These are phyloP conservation scores for Ammospiza nelsoni DNA, from an alignment of 2,113 vertebrate species.

Conservation along the genomic window DNA sequence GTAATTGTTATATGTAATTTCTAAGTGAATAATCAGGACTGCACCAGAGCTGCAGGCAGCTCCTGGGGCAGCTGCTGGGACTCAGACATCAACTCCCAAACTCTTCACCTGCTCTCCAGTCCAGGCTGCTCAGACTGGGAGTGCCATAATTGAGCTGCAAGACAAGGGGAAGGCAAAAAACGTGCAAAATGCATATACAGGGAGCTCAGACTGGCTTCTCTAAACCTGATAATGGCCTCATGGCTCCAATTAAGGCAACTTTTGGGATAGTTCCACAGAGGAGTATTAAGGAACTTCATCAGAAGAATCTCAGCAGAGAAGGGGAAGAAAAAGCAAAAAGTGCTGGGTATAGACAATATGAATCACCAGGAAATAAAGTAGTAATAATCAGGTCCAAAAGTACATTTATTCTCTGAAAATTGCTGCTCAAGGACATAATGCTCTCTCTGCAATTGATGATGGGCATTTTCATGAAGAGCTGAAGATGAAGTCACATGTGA, in stretches of 20 bases:
- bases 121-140: not conserved
- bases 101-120: not conserved
- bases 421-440: slow-evolving; percentile 30
- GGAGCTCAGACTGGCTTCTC: not conserved
- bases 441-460: not conserved
- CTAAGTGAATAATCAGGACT: not conserved
- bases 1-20: not conserved
- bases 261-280: not conserved
- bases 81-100: too few species aligned
- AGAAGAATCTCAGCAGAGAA: slow-evolving; percentile 1
- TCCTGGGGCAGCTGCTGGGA: not conserved
- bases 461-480: slow-evolving; percentile 6
- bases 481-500: slow-evolving; percentile 1
- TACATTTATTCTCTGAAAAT: slow-evolving; percentile 29
- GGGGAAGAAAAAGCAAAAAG: not conserved
- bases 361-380: slow-evolving; percentile 29
- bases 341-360: not conserved
- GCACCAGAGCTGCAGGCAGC: not conserved
- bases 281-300: not conserved
- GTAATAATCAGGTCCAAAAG: slow-evolving; percentile 20
- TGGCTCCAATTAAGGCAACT: not conserved
- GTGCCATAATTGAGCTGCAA: not conserved
- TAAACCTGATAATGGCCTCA: not conserved
- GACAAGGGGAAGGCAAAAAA: not conserved
- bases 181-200: not conserved